Evolutionary conservation across 2,113 vertebrate species (phyloP).

Genomic region (Megaptera novaeangliae): DNA sequence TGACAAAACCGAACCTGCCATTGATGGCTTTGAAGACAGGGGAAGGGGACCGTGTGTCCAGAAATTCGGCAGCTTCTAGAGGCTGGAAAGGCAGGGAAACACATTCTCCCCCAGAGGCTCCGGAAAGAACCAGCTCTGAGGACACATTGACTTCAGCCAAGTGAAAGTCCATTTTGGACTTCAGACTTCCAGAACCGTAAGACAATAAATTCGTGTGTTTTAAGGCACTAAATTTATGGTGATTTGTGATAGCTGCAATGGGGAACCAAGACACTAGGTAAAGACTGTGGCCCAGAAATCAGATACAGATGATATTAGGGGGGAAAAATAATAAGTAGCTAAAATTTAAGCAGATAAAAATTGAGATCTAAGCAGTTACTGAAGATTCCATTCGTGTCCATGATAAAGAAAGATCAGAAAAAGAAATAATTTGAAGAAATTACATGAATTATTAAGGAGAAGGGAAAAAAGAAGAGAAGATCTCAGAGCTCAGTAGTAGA

Average conservation of each 20-base stretch:
- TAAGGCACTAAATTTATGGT: neutral
- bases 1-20: neutral
- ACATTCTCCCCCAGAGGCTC: neutral
- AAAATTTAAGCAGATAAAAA: neutral
- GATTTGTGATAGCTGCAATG: neutral
- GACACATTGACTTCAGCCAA: neutral
- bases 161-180: neutral
- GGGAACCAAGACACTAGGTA: neutral
- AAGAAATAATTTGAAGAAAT: neutral
- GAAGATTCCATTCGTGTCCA: neutral
- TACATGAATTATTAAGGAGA: neutral
- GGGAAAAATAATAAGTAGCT: neutral
- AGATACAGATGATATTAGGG: neutral
- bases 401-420: neutral
- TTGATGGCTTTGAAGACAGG: neutral
- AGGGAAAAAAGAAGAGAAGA: neutral
- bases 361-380: neutral
- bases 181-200: neutral
- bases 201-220: neutral
- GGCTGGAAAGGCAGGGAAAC: neutral
- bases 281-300: neutral
- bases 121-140: neutral
- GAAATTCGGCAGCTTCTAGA: neutral
- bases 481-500: neutral
- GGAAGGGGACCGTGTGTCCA: neutral